Base-by-base conservation (phyloP, 2,888 invertebrate genomes). In the Tanytarsus gracilentus region DNA sequence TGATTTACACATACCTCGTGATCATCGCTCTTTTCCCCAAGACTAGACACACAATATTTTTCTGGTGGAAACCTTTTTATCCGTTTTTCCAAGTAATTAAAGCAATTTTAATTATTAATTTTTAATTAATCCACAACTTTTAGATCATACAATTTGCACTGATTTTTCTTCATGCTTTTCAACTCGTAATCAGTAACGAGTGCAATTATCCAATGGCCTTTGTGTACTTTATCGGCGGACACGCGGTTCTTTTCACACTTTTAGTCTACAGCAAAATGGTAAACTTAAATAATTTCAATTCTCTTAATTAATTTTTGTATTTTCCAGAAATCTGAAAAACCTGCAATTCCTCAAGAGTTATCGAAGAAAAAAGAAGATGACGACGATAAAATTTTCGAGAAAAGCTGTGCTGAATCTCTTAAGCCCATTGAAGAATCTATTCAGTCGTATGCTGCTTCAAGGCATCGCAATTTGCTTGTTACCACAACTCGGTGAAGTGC, bases 1-100 rank as follows among this genome's bases (percentile, higher is more conserved):
- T 95, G 62, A 96, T 96, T 96, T 96, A 96, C 76, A 80, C 85
- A 1, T 96, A 96, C 73, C 93, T 94, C 68, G 75, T 95, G 70
- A 21, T 23, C 4, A 48, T 30, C 4, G 29, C 44, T 8, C 26
- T 23, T 2, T 58, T 44, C 11, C 58, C 58, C 9, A 11, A 23
- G 2, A 48, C 58, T 21, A 44, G 27, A 25, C 44, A 44, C 2
- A 44, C 44, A 7, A 40, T 26, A 27, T 58, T 48, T n/a, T 27
- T 27, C 23, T 58, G 44, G 44, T 58, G 58, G 58, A 58, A 58
- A 27, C 18, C 58, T 29, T 58, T 44, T 23, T 58, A 58, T 58
- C 58, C 58, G 14, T 30, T 27, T 29, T 48, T 58, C 14, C 56
- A 56, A 25, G 55, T 56, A 21, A 36, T 11, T 21, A 14, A 9